Evolutionary conservation across 2,888 invertebrate species (phyloP).

Genomic region (Achlya flavicornis): DNA sequence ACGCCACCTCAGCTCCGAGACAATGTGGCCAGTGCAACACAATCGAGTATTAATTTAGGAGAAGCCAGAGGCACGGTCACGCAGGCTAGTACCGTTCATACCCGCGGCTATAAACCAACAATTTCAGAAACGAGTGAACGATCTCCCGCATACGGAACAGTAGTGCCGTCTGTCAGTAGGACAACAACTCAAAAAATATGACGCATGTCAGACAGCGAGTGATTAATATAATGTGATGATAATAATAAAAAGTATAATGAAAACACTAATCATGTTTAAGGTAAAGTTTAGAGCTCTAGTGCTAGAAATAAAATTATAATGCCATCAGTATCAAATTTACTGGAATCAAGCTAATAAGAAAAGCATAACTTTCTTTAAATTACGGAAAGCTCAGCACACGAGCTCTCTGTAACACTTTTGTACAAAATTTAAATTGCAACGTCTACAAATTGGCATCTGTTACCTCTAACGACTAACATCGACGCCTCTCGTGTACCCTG

Average conservation of each 20-base stretch:
- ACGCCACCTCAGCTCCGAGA: constrained; percentile 56
- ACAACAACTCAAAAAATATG: constrained; percentile 27
- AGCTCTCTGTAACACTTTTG: constrained; percentile 37
- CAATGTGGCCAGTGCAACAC: constrained; percentile 62
- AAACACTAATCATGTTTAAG: constrained; percentile 27
- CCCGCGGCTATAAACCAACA: constrained; percentile 65
- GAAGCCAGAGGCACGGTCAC: constrained; percentile 71
- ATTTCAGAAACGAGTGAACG: constrained; percentile 63
- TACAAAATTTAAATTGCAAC: constrained; percentile 42
- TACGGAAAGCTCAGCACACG: constrained; percentile 39
- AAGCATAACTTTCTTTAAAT: constrained; percentile 39
- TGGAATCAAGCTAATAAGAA: constrained; percentile 43
- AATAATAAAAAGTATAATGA: constrained; percentile 11
- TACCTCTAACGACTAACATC: constrained; percentile 45
- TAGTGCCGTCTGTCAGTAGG: constrained; percentile 58
- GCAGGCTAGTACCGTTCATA: constrained; percentile 64
- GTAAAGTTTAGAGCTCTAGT: constrained; percentile 26
- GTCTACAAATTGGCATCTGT: constrained; percentile 49
- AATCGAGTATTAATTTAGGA: constrained; percentile 72
- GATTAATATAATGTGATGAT: constrained; percentile 8
- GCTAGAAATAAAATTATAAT: constrained; percentile 38
- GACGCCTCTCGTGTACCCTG: constrained; percentile 43
- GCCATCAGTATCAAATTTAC: constrained; percentile 42
- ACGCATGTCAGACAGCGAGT: not conserved
- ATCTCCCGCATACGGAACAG: constrained; percentile 57